phyloP scores from a whole-genome alignment of 2,888 invertebrate genomes.

The Megaustenia siamemsis region DNA sequence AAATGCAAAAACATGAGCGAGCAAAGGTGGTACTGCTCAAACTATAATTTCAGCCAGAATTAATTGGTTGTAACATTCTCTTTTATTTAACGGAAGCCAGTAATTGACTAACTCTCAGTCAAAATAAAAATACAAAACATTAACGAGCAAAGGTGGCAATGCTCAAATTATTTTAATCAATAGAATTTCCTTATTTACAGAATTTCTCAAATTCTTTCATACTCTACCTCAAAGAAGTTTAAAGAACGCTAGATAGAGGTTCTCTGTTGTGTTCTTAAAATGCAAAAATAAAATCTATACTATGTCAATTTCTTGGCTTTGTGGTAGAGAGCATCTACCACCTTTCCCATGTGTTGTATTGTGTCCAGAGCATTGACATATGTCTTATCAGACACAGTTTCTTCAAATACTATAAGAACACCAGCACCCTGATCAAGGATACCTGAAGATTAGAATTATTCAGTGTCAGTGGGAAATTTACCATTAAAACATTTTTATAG shows the following conservation, averaged over 20 bases:
- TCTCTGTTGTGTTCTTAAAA: slow-evolving; percentile 10
- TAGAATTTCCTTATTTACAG: background rate
- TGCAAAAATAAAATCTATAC: slow-evolving; percentile 50
- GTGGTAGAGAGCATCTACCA: slow-evolving; percentile 98
- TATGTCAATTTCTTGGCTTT: slow-evolving; percentile 99
- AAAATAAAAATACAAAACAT: background rate
- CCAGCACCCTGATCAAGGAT: slow-evolving; percentile 99
- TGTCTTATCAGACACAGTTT: slow-evolving; percentile 95
- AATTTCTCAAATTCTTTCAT: background rate
- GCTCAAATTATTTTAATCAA: background rate
- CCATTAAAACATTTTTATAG: too few relatives aligned
- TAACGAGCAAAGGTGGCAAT: background rate
- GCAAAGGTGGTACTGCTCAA: background rate
- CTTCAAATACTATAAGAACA: slow-evolving; percentile 97
- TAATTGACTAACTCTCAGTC: background rate
- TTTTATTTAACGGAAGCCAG: background rate
- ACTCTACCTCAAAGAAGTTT: background rate
- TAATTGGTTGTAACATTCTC: background rate
- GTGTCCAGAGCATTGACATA: slow-evolving; percentile 98
- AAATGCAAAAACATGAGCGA: background rate
- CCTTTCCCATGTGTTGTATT: slow-evolving; percentile 99
- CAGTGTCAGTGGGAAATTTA: too few relatives aligned
- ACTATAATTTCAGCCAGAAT: background rate
- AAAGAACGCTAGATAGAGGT: slow-evolving; percentile 9
- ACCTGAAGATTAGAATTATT: slow-evolving; percentile 84